Conservation (phyloP, 53 echinoderm and acorn worm genomes). For the Holothuria leucospilota region DNA sequence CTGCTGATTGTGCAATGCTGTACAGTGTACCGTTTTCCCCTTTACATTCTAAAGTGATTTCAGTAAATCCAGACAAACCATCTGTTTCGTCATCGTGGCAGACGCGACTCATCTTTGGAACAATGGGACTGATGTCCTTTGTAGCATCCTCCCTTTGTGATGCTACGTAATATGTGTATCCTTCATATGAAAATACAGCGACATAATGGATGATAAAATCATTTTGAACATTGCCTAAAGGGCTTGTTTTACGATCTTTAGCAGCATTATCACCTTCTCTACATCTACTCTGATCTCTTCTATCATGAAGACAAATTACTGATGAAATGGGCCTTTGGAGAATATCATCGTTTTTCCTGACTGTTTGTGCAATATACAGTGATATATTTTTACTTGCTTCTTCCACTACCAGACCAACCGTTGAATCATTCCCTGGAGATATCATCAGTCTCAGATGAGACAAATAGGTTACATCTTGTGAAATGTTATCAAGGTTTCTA, state of each 20-base stretch:
- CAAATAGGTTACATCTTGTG: background rate
- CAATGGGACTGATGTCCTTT: background rate
- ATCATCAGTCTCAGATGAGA: background rate
- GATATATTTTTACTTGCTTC: background rate
- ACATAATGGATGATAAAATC: background rate
- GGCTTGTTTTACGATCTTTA: background rate
- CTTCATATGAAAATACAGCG: slow-evolving; percentile 9
- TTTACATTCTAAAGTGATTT: slow-evolving; percentile 52
- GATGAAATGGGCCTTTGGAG: background rate
- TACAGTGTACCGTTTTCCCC: slow-evolving; percentile 2
- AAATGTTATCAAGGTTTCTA: background rate
- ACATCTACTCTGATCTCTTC: no score
- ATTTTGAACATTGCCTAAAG: background rate
- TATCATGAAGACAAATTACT: no score
- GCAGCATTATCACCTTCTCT: no score
- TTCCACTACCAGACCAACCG: background rate
- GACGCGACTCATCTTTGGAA: slow-evolving; percentile 56
- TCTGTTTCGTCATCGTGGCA: slow-evolving; percentile 39
- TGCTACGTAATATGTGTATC: background rate
- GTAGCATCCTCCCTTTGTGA: slow-evolving; percentile 9
- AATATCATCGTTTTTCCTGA: background rate
- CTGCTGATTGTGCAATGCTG: slow-evolving; percentile 59
- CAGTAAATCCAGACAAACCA: slow-evolving; percentile 38
- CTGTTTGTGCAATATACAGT: slow-evolving; percentile 11
- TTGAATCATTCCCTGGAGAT: background rate